These are phyloP conservation scores for Slavum lentiscoides DNA, from an alignment of 2,888 invertebrate species.

Conservation along the genomic window DNA sequence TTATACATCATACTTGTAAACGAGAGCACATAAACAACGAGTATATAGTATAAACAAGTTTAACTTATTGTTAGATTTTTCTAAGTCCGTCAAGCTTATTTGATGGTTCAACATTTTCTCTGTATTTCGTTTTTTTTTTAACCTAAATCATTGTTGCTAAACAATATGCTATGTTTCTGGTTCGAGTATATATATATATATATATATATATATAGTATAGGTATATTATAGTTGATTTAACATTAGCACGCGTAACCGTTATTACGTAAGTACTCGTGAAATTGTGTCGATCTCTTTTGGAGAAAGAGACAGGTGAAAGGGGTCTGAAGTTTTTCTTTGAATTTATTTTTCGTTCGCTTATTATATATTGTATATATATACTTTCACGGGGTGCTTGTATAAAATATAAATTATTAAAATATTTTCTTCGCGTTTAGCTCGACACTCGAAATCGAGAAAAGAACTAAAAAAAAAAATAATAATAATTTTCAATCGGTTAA, in stretches of 20 bases:
- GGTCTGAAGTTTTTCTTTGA: constrained; percentile 48
- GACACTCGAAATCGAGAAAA: background rate
- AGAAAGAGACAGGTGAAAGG: constrained; percentile 52
- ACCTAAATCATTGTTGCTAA: constrained; percentile 42
- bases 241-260: constrained; percentile 50
- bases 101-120: constrained; percentile 2
- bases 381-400: constrained; percentile 46
- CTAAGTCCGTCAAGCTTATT: background rate
- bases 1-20: background rate
- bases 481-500: background rate
- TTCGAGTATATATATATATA: constrained; percentile 14
- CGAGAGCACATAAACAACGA: background rate
- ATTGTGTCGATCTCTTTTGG: constrained; percentile 53
- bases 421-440: background rate
- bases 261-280: constrained; percentile 50
- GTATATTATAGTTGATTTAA: constrained; percentile 52
- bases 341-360: constrained; percentile 17
- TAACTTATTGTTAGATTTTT: background rate
- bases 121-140: constrained; percentile 22
- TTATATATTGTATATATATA: background rate
- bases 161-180: constrained; percentile 49
- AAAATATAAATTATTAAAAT: constrained; percentile 11
- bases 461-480: background rate
- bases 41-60: background rate
- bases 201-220: background rate